Conservation (phyloP, 2,888 invertebrate species). For the Phalera bucephala region DNA sequence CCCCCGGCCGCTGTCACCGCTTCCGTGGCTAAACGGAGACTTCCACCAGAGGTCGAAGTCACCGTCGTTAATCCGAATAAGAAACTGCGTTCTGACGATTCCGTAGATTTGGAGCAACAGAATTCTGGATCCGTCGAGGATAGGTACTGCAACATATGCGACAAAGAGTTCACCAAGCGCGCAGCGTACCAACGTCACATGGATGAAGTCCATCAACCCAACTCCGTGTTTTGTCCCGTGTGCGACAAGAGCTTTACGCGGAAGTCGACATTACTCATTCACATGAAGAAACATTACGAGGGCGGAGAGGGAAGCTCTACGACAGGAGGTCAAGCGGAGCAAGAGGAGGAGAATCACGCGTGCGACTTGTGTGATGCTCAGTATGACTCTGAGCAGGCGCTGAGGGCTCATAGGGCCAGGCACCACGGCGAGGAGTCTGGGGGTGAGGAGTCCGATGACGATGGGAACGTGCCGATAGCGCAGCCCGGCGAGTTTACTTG, state of each 20-base stretch:
- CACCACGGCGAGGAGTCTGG: conserved; percentile 78
- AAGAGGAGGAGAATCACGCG: conserved; percentile 67
- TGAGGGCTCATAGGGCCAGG: conserved; percentile 83
- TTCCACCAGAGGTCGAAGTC: conserved; percentile 78
- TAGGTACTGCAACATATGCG: conserved; percentile 83
- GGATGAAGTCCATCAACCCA: conserved; percentile 80
- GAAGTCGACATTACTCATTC: conserved; percentile 84
- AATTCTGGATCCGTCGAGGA: conserved; percentile 71
- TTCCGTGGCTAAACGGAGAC: conserved; percentile 59
- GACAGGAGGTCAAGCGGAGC: conserved; percentile 32
- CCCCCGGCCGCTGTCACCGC: conserved; percentile 17
- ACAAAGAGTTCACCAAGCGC: conserved; percentile 84
- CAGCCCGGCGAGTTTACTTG: conserved; percentile 79
- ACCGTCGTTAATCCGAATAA: conserved; percentile 79
- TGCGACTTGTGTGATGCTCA: conserved; percentile 85
- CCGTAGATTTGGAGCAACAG: conserved; percentile 69
- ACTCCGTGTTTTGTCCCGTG: conserved; percentile 83
- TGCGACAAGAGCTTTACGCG: conserved; percentile 85
- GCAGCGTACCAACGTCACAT: conserved; percentile 84
- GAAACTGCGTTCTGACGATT: conserved; percentile 72
- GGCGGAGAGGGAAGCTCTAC: conserved; percentile 60
- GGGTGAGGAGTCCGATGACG: conserved; percentile 45
- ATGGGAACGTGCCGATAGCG: conserved; percentile 49
- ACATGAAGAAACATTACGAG: conserved; percentile 84
- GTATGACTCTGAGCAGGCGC: conserved; percentile 81